phyloP scores from a whole-genome alignment of 1,140 invertebrate genomes.

The Saccostrea echinata region DNA sequence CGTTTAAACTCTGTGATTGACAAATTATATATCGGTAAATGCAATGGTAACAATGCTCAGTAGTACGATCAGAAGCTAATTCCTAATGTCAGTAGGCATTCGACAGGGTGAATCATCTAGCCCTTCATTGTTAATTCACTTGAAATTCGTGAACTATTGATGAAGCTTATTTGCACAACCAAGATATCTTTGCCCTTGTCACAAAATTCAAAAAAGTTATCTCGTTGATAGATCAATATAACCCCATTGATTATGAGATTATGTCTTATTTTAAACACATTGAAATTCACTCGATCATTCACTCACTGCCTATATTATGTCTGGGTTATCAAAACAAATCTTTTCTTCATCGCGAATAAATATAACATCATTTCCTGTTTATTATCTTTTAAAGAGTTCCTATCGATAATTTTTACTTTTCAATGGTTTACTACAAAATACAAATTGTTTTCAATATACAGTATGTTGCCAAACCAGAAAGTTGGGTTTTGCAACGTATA shows the following conservation, averaged over 20 bases:
- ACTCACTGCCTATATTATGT: background rate
- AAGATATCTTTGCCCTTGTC: background rate
- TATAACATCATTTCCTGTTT: background rate
- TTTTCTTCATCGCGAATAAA: background rate
- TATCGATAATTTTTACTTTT: background rate
- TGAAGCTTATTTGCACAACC: background rate
- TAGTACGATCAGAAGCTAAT: background rate
- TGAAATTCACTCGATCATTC: background rate
- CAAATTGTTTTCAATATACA: background rate
- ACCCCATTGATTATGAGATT: background rate
- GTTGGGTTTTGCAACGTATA: background rate
- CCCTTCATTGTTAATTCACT: conserved; percentile 15
- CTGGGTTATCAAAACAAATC: background rate
- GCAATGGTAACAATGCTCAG: background rate
- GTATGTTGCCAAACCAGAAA: background rate
- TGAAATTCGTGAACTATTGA: conserved; percentile 9
- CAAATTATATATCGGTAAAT: conserved; percentile 6
- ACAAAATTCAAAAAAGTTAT: background rate
- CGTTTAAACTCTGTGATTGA: conserved; percentile 24
- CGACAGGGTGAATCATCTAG: conserved; percentile 23
- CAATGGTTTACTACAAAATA: conserved; percentile 5
- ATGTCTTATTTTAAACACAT: background rate
- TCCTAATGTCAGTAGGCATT: background rate
- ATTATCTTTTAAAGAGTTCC: background rate
- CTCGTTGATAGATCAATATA: conserved; percentile 1